A percentile compares a stretch with the other conserved stretches of the same genome.
These are phyloP conservation scores for Nothobranchius furzeri DNA, from an alignment of 2,113 vertebrate genomes.

Conservation along the genomic window DNA sequence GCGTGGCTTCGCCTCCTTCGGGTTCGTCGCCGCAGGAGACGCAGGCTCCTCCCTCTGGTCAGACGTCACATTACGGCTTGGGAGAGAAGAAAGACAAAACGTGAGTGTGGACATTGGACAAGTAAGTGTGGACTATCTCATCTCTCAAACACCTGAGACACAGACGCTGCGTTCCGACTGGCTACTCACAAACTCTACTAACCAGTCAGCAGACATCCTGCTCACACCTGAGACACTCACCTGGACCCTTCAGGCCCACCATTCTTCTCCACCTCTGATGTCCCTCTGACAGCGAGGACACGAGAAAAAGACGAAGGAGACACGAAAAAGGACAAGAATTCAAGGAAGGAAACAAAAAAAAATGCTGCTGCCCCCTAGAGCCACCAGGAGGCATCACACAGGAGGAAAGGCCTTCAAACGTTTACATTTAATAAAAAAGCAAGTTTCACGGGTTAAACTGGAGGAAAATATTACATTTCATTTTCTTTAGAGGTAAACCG, in stretches of 20 bases:
- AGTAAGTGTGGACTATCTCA: not conserved
- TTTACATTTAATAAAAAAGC: no score
- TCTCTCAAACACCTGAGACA: not conserved
- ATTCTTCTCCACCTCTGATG: slow-evolving; percentile 37
- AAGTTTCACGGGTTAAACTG: no score
- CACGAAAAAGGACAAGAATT: not conserved
- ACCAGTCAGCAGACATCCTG: not conserved
- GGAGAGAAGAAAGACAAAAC: not conserved
- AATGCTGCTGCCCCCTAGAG: no score
- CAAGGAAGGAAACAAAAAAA: not conserved
- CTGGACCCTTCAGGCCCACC: slow-evolving; percentile 26
- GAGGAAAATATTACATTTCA: no score
- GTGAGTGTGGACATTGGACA: no score
- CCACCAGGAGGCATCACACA: no score
- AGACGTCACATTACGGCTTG: slow-evolving; percentile 21
- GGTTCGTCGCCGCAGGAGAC: slow-evolving; percentile 19
- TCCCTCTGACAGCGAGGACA: slow-evolving; percentile 23
- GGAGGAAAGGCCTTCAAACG: no score
- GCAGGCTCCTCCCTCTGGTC: slow-evolving; percentile 39
- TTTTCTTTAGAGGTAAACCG: no score
- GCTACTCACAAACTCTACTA: not conserved
- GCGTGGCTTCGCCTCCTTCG: slow-evolving; percentile 42
- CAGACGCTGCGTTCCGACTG: slow-evolving; percentile 7
- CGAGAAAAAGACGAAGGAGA: not conserved
- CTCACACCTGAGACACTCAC: slow-evolving; percentile 17